Base-by-base conservation (phyloP, 2,113 vertebrate species). In the Corythornis vintsioides region DNA sequence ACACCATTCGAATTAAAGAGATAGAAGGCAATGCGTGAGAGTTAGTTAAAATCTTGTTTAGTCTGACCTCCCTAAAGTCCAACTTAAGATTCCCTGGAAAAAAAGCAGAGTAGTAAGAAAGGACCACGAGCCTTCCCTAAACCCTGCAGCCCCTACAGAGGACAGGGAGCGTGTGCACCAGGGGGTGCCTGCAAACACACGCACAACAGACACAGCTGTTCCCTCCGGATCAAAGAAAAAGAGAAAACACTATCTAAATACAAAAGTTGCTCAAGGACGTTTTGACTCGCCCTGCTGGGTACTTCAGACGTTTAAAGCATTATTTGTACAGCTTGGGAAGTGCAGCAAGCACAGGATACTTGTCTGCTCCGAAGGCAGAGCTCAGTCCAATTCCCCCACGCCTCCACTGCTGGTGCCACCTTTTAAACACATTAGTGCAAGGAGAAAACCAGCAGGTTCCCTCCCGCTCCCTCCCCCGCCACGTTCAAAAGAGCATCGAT, bases 271-370 rank as follows among this genome's bases (percentile, higher is more conserved):
- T 94, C 87, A 94, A 90, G 80, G 86, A 93, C 75, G 13, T 92
- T 95, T 91, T 83, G 48, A 84, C 90, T 94, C 69, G 88, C 78
- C 91, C 87, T 91, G 69, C 61, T 93, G 94, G 91, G 91, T 86
- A 86, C 89, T 94, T 93, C 50, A 88, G 91, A 85, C 63, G 60
- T 81, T 85, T 66, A 78, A 83, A 92, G 82, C 29, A 10, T 28
- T 95, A 71, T 93, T 89, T 94, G 91, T 73, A 91, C 70, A 92
- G 85, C 75, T 50, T 87, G 91, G 73, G 47, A 94, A 94, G 83
- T 7, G 82, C 89, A 95, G 65, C 77, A n/a, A 55, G 78, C 85
- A 17, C 66, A 80, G 74, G 81, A 60, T 47, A 19, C 77, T 83
- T 3, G 50, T 53, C 69, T 24, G 50, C 4, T 3, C 56, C 59